Percentiles rank a stretch among this genome's conserved stretches.
Conservation (phyloP, 2,888 invertebrate genomes). For the Gandaritis pyraliata region DNA sequence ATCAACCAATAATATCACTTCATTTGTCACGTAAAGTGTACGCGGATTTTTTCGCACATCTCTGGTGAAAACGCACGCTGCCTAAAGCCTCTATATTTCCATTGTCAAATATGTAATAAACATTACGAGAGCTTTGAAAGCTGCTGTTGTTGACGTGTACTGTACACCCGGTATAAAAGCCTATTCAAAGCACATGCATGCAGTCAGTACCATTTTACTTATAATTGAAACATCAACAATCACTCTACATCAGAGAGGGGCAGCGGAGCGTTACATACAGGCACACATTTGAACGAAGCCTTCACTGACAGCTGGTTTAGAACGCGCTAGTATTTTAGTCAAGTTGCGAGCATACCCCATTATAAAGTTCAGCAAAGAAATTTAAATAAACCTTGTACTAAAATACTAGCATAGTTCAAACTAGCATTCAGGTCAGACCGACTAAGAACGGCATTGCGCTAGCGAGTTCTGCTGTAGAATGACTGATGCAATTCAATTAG, state of each 20-base stretch:
- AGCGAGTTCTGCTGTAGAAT: neutral
- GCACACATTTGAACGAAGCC: slow-evolving; percentile 50
- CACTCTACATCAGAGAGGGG: slow-evolving; percentile 47
- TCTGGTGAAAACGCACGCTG: too few species aligned
- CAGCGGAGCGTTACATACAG: slow-evolving; percentile 52
- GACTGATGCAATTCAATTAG: neutral
- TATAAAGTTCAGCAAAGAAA: neutral
- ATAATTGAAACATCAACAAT: slow-evolving; percentile 56
- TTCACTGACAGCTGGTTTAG: slow-evolving; percentile 32
- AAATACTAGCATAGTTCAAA: neutral
- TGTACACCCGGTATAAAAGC: slow-evolving; percentile 25
- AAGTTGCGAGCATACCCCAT: neutral
- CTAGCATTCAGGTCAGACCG: neutral
- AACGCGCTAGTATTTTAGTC: neutral
- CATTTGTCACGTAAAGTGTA: too few species aligned
- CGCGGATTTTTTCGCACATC: too few species aligned
- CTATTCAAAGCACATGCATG: slow-evolving; percentile 29
- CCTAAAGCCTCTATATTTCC: neutral
- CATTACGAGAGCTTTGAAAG: neutral
- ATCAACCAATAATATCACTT: too few species aligned
- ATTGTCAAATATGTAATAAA: neutral
- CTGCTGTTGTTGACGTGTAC: neutral
- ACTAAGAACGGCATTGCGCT: slow-evolving; percentile 23
- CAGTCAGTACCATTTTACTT: slow-evolving; percentile 45
- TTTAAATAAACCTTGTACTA: neutral